Percentiles rank a stretch among this genome's conserved stretches.
These are phyloP conservation scores for Uloborus plumipes DNA, from an alignment of 2,888 invertebrate genomes.

Conservation along the genomic window DNA sequence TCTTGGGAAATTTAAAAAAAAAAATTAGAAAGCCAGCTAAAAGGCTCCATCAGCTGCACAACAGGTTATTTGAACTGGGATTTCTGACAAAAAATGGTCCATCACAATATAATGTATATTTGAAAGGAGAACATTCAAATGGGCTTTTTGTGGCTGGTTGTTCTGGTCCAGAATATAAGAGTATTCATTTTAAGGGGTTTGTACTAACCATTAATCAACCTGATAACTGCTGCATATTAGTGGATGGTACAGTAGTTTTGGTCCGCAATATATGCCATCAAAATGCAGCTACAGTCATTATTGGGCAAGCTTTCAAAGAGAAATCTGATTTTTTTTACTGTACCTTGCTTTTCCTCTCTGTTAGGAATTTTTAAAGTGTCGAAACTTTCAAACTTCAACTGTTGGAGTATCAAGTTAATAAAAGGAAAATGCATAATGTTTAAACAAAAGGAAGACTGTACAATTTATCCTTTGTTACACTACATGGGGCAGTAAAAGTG, in stretches of 20 bases:
- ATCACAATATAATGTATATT: neutral
- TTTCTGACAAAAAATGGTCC: neutral
- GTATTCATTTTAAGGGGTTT: neutral
- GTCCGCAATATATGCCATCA: neutral
- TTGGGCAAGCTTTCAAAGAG: neutral
- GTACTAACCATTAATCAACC: neutral
- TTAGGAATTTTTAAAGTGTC: neutral
- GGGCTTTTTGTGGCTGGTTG: neutral
- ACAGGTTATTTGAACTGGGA: neutral
- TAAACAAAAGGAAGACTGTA: neutral
- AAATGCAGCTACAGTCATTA: neutral
- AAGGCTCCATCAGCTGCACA: neutral
- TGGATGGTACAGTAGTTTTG: neutral
- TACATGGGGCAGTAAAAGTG: neutral
- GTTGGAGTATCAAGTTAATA: neutral
- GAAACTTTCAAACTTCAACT: neutral
- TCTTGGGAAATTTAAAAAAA: neutral
- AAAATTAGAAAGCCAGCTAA: neutral
- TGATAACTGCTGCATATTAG: neutral
- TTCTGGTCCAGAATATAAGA: neutral
- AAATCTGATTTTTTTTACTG: neutral
- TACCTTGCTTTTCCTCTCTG: neutral
- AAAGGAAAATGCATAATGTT: neutral
- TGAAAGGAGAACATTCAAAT: neutral
- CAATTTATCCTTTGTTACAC: constrained; percentile 1